Conservation (phyloP, 1,140 invertebrate species). For the Apis florea region DNA sequence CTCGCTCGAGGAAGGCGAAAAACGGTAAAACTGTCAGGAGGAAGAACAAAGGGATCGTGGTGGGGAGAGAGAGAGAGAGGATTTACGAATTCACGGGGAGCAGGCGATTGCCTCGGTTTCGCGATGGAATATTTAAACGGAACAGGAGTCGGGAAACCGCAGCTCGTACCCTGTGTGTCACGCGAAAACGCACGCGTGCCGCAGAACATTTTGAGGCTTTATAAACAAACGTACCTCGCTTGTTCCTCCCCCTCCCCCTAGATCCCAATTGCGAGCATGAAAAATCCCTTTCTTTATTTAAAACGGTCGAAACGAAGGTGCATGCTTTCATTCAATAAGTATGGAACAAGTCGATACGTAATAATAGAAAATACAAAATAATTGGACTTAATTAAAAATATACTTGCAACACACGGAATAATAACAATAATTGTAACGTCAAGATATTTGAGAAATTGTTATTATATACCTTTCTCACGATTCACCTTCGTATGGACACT, state of each 20-base stretch:
- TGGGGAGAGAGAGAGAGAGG: neutral
- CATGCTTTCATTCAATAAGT: no score
- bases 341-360: no score
- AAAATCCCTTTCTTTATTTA: no score
- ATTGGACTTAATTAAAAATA: no score
- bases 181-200: constrained; percentile 32
- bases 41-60: constrained; percentile 44
- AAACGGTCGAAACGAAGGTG: no score
- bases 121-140: constrained; percentile 49
- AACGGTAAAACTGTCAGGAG: constrained; percentile 61
- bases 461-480: no score
- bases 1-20: constrained; percentile 34
- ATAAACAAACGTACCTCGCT: constrained; percentile 33
- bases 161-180: constrained; percentile 13
- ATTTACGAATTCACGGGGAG: constrained; percentile 17
- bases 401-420: no score
- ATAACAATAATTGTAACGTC: no score
- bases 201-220: constrained; percentile 31
- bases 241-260: neutral
- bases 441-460: no score
- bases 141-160: constrained; percentile 42
- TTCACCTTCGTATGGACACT: no score
- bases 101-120: neutral
- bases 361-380: no score
- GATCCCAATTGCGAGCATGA: neutral